Evolutionary conservation across 2,797 vertebrate species (phyloP).

Genomic region (Dryobates pubescens): DNA sequence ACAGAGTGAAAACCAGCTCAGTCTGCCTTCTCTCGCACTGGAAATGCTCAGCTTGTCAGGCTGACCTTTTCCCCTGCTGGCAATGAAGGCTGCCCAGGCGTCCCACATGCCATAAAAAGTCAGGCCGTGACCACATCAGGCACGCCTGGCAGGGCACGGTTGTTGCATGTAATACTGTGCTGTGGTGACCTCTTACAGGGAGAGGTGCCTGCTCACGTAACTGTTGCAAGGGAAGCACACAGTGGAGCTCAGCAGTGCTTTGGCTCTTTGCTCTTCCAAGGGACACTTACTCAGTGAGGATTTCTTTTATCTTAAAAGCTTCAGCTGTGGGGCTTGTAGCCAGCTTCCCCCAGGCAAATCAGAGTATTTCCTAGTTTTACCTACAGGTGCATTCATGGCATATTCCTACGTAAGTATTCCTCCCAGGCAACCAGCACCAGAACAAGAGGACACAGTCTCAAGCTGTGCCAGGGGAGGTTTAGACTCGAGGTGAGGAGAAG

Average conservation of each 20-base stretch:
- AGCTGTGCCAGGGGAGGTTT: no score
- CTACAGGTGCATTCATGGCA: neutral
- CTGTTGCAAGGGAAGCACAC: neutral
- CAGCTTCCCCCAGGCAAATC: neutral
- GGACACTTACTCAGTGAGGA: neutral
- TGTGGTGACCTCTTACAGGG: neutral
- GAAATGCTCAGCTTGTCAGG: neutral
- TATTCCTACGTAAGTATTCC: no score
- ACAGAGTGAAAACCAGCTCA: neutral
- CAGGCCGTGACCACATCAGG: neutral
- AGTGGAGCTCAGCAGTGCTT: neutral
- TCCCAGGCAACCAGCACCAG: no score
- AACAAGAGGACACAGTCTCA: no score
- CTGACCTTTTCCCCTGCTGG: neutral
- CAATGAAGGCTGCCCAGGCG: neutral
- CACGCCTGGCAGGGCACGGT: neutral
- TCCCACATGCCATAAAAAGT: neutral
- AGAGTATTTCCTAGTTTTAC: neutral
- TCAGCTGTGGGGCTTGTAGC: neutral
- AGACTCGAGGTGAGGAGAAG: no score
- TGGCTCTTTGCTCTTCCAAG: neutral
- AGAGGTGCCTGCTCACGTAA: neutral
- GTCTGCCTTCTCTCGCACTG: neutral
- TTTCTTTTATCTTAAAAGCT: constrained; percentile 12
- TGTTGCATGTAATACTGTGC: neutral